Conservation (phyloP, 2,113 vertebrate genomes). For the Trematocara macrostoma region DNA sequence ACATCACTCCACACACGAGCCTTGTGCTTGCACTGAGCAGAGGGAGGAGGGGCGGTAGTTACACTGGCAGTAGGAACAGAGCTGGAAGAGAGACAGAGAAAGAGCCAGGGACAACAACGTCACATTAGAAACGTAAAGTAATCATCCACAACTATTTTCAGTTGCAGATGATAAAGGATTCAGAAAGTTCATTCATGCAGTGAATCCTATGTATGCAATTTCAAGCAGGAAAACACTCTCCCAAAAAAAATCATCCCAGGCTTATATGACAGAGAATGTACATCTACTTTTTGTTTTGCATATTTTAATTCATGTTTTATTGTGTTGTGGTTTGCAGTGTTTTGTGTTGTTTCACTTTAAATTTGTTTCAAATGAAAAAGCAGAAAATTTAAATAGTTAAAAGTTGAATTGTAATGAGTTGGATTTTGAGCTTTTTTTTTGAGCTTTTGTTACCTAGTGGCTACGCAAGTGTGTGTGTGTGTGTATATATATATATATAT, state of each 20-base stretch:
- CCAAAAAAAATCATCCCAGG: neutral
- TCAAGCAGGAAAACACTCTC: neutral
- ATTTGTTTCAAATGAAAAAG: neutral
- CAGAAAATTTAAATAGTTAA: neutral
- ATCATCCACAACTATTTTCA: neutral
- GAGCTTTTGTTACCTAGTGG: neutral
- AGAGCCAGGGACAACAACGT: neutral
- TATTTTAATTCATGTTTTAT: neutral
- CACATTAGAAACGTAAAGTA: neutral
- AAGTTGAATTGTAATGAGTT: neutral
- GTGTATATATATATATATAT: too few relatives aligned
- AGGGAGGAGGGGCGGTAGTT: neutral
- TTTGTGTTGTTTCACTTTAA: rapidly evolving
- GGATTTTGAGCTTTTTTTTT: neutral
- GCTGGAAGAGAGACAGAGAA: rapidly evolving
- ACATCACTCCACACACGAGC: rapidly evolving
- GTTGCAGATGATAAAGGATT: neutral
- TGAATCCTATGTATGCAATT: neutral
- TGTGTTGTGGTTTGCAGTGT: neutral
- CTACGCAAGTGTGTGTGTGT: too few relatives aligned
- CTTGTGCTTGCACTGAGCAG: neutral
- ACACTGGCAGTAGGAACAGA: neutral
- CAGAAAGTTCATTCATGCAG: neutral
- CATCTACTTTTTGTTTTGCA: neutral
- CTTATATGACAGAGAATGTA: rapidly evolving